Evolutionary conservation across 2,888 invertebrate species (phyloP).

Genomic region (Pollenia griseotomentosa): DNA sequence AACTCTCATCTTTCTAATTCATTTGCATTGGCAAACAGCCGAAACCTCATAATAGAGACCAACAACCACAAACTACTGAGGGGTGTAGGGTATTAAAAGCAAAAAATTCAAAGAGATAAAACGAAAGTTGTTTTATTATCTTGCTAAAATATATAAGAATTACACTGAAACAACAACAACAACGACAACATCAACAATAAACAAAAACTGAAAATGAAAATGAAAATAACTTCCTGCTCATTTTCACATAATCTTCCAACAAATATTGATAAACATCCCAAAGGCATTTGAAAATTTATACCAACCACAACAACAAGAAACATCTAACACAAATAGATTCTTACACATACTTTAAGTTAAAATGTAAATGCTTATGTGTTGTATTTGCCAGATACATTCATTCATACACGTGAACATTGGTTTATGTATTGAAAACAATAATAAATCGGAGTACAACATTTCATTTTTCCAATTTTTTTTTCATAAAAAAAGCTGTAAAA

Average conservation of each 20-base stretch:
- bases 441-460: slow-evolving; percentile 65
- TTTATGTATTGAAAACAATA: slow-evolving; percentile 66
- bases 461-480: slow-evolving; percentile 29
- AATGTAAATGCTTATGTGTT: slow-evolving; percentile 12
- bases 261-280: slow-evolving; percentile 73
- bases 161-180: slow-evolving; percentile 11
- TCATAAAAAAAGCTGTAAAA: slow-evolving; percentile 17
- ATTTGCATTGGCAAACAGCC: neutral
- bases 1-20: neutral
- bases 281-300: slow-evolving; percentile 66
- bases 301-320: slow-evolving; percentile 23
- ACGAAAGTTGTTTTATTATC: slow-evolving; percentile 70
- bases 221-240: slow-evolving; percentile 73
- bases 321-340: slow-evolving; percentile 17
- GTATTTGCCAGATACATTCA: neutral
- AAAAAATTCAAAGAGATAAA: slow-evolving; percentile 36
- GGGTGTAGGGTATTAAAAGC: slow-evolving; percentile 34
- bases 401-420: slow-evolving; percentile 64
- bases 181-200: slow-evolving; percentile 28
- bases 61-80: slow-evolving; percentile 5
- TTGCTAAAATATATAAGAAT: slow-evolving; percentile 46
- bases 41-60: neutral
- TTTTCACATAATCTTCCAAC: slow-evolving; percentile 73
- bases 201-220: slow-evolving; percentile 65
- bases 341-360: slow-evolving; percentile 44